Evolutionary conservation across 2,113 vertebrate species (phyloP).

Genomic region (Sminthopsis crassicaudata): DNA sequence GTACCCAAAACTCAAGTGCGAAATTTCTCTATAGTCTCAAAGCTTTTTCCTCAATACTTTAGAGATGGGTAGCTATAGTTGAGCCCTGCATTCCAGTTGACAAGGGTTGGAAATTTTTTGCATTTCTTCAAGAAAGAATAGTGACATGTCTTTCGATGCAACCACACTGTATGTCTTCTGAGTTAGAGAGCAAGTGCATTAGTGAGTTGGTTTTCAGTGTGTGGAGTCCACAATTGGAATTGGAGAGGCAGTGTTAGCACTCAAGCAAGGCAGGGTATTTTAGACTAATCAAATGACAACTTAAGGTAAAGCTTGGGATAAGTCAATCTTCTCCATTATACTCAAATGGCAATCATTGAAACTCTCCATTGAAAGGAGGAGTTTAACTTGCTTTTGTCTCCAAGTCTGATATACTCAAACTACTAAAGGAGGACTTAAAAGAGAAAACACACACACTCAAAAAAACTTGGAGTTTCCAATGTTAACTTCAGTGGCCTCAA

Average conservation of each 20-base stretch:
- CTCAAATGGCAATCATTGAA: conserved; percentile 66
- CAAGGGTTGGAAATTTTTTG: conserved; percentile 56
- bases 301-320: conserved; percentile 74
- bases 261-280: conserved; percentile 75
- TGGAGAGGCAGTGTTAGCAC: conserved; percentile 79
- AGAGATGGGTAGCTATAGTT: conserved; percentile 57
- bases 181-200: conserved; percentile 65
- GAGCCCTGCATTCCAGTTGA: conserved; percentile 66
- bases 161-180: conserved; percentile 55
- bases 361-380: conserved; percentile 68
- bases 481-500: conserved; percentile 75
- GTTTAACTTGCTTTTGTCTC: conserved; percentile 58
- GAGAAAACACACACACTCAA: conserved; percentile 66
- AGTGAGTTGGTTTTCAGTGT: conserved; percentile 55
- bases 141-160: conserved; percentile 76
- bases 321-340: conserved; percentile 75
- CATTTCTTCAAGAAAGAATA: conserved; percentile 60
- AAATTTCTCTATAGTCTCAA: conserved; percentile 47
- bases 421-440: conserved; percentile 73
- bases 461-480: conserved; percentile 51
- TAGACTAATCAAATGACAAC: conserved; percentile 70
- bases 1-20: conserved; percentile 71
- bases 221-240: conserved; percentile 66
- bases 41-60: conserved; percentile 70
- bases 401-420: conserved; percentile 74